A percentile compares a stretch with the other conserved stretches of the same genome.
Conservation (phyloP, 2,888 invertebrate species). For the Podotricha telesiphe region DNA sequence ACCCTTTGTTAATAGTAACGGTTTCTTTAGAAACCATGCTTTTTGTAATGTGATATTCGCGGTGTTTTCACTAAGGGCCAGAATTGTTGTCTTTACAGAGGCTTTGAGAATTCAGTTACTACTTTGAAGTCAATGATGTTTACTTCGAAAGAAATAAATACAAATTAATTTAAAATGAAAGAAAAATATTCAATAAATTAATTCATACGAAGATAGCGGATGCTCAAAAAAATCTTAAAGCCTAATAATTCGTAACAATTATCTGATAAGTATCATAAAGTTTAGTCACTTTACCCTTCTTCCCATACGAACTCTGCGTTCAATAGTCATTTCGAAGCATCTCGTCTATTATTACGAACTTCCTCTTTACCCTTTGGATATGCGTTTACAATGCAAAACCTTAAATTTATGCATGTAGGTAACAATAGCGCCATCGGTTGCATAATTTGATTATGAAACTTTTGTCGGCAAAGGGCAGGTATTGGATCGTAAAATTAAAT, state of each 20-base stretch:
- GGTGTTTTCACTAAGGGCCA: conserved; percentile 78
- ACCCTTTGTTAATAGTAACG: conserved; percentile 81
- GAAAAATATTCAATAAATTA: background rate
- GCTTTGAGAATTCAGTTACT: conserved; percentile 71
- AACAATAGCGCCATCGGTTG: conserved; percentile 79
- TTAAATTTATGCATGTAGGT: conserved; percentile 78
- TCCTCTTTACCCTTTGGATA: conserved; percentile 70
- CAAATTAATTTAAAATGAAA: conserved; percentile 3
- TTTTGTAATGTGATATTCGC: conserved; percentile 80
- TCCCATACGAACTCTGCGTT: conserved; percentile 74
- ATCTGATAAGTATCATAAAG: conserved; percentile 79
- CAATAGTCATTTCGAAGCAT: conserved; percentile 73
- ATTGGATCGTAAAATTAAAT: conserved; percentile 82
- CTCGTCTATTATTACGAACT: conserved; percentile 68
- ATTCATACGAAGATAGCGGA: conserved; percentile 24
- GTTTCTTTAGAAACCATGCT: conserved; percentile 82
- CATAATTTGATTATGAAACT: conserved; percentile 82
- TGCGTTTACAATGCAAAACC: conserved; percentile 73
- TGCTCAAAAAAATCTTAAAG: conserved; percentile 59
- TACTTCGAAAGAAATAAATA: background rate
- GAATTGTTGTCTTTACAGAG: conserved; percentile 70
- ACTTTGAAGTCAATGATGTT: background rate
- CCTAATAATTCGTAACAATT: conserved; percentile 78
- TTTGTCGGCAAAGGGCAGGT: conserved; percentile 78
- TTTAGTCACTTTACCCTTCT: conserved; percentile 65